phyloP scores from a whole-genome alignment of 2,888 invertebrate species.

The Xanthorhoe spadicearia region DNA sequence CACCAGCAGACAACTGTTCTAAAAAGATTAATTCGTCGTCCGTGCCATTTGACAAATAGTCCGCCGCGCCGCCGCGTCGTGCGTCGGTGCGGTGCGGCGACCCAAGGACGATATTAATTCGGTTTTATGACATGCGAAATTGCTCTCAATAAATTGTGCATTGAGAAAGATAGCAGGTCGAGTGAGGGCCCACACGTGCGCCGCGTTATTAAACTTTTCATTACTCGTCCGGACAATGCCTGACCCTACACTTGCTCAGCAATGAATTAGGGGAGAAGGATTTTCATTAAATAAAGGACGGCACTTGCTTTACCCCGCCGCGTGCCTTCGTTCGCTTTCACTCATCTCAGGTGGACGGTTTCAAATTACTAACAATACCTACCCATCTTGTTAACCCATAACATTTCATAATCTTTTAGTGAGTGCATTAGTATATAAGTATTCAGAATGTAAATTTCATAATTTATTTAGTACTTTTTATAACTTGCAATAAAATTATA shows the following conservation, averaged over 20 bases:
- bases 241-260: slow-evolving; percentile 53
- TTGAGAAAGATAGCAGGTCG: slow-evolving; percentile 51
- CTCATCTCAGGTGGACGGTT: slow-evolving; percentile 17
- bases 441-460: background rate
- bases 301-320: slow-evolving; percentile 47
- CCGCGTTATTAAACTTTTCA: slow-evolving; percentile 79
- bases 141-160: slow-evolving; percentile 79
- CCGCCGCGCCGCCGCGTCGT: slow-evolving; percentile 13
- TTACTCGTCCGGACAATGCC: slow-evolving; percentile 58
- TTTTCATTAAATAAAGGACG: slow-evolving; percentile 48
- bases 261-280: slow-evolving; percentile 46
- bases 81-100: slow-evolving; percentile 6
- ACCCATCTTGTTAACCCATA: background rate
- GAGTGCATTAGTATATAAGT: background rate
- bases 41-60: slow-evolving; percentile 53
- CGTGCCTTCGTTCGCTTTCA: slow-evolving; percentile 1
- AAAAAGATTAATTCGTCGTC: slow-evolving; percentile 46
- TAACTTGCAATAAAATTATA: no score
- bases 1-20: slow-evolving; percentile 47
- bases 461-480: no score
- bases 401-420: background rate
- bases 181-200: slow-evolving; percentile 66
- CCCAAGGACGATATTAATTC: slow-evolving; percentile 71
- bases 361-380: slow-evolving; percentile 1
- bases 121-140: slow-evolving; percentile 84